phyloP scores from a whole-genome alignment of 2,888 invertebrate species.

The Thymelicus sylvestris region DNA sequence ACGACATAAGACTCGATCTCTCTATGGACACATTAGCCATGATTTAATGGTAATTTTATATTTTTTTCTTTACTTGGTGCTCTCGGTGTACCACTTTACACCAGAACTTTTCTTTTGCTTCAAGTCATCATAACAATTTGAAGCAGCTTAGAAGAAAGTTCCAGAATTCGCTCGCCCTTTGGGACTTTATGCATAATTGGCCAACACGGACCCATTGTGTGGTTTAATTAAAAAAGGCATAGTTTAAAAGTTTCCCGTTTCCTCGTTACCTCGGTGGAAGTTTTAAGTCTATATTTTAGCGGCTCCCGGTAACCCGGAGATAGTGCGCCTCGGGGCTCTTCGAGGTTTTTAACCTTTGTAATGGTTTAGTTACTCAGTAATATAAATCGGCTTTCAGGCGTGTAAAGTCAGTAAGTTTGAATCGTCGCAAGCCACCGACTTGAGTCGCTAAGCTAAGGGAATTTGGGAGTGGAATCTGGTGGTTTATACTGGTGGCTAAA shows the following conservation, averaged over 20 bases:
- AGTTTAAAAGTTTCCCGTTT: conserved; percentile 19
- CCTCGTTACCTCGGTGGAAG: conserved; percentile 14
- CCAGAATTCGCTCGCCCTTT: conserved; percentile 8
- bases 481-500: too few relatives aligned
- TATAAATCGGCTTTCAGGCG: not conserved
- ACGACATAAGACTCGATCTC: not conserved
- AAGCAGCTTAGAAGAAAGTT: conserved; percentile 7
- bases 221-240: conserved; percentile 31
- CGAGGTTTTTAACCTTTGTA: conserved; percentile 5
- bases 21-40: too few relatives aligned
- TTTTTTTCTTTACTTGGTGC: too few relatives aligned
- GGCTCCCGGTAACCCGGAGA: not conserved
- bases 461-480: too few relatives aligned
- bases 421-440: too few relatives aligned
- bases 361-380: not conserved
- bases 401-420: not conserved
- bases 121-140: conserved; percentile 2
- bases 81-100: not conserved
- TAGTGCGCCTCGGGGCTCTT: not conserved
- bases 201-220: conserved; percentile 25
- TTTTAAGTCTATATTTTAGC: conserved; percentile 17
- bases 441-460: too few relatives aligned
- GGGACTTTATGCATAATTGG: conserved; percentile 31
- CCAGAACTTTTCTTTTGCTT: not conserved
- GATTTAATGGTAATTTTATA: too few relatives aligned